phyloP scores from a whole-genome alignment of 2,888 invertebrate genomes.

The Protodeltote pygarga region DNA sequence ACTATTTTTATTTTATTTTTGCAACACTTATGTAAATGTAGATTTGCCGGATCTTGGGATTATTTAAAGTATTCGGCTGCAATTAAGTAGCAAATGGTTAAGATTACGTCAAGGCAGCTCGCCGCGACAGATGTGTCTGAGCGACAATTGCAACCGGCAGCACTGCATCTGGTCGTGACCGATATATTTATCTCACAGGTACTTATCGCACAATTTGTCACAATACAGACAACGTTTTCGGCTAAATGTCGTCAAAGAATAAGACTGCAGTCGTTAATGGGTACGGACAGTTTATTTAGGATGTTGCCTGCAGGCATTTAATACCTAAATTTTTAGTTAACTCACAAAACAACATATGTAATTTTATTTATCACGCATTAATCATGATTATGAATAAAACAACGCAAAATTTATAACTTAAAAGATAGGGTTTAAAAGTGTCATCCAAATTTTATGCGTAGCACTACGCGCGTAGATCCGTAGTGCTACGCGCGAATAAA shows the following conservation, averaged over 20 bases:
- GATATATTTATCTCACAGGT: conserved; percentile 60
- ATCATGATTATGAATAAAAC: too few relatives aligned
- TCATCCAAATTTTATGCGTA: too few relatives aligned
- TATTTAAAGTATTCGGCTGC: conserved; percentile 1
- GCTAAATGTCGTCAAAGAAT: conserved; percentile 67
- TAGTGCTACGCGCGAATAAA: too few relatives aligned
- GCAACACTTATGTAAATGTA: conserved; percentile 16
- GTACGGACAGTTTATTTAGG: conserved; percentile 20
- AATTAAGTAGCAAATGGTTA: conserved; percentile 3
- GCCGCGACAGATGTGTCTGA: conserved; percentile 29
- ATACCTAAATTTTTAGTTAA: conserved; percentile 12
- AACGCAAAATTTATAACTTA: too few relatives aligned
- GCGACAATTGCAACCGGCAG: conserved; percentile 25
- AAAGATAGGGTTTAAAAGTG: too few relatives aligned
- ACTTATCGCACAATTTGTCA: conserved; percentile 84
- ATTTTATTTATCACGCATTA: too few relatives aligned
- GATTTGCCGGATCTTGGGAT: conserved; percentile 31
- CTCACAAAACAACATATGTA: conserved; percentile 20
- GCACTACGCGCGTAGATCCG: too few relatives aligned
- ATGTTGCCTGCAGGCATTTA: too few relatives aligned
- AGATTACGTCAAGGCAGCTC: conserved; percentile 17
- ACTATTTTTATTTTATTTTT: conserved; percentile 35
- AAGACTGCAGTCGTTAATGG: conserved; percentile 39
- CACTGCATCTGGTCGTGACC: conserved; percentile 58
- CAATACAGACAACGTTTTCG: conserved; percentile 72